Percentiles rank a stretch among this genome's conserved stretches.
Evolutionary conservation across 2,888 invertebrate species (phyloP).

Genomic region (Ectemnius lituratus): DNA sequence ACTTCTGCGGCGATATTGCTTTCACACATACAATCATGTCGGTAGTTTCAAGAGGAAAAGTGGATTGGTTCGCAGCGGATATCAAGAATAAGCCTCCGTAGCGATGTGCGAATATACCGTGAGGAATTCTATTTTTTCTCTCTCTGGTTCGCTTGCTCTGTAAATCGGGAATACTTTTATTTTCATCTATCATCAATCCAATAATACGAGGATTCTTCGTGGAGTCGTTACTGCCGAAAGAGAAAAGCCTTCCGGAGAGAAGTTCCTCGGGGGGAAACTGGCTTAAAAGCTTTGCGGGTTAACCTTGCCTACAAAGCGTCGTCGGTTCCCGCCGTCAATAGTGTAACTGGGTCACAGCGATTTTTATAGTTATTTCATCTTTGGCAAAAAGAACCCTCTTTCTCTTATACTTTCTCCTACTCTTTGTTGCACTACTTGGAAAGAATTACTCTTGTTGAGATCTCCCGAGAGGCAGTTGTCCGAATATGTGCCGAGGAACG

Average conservation of each 20-base stretch:
- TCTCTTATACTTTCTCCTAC: too few relatives aligned
- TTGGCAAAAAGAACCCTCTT: constrained; percentile 34
- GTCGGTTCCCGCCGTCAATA: constrained; percentile 15
- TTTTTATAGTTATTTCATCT: constrained; percentile 47
- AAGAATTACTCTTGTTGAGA: too few relatives aligned
- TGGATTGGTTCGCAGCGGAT: too few relatives aligned
- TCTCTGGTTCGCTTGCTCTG: neutral
- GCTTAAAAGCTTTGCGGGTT: constrained; percentile 44
- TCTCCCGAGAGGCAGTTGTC: too few relatives aligned
- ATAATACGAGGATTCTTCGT: constrained; percentile 9
- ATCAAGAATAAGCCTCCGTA: too few relatives aligned
- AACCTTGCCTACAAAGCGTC: constrained; percentile 33
- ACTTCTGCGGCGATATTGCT: too few relatives aligned
- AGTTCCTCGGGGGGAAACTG: constrained; percentile 30
- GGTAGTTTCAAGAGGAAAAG: too few relatives aligned
- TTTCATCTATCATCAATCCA: neutral
- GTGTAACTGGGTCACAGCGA: constrained; percentile 44
- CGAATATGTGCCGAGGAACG: too few relatives aligned
- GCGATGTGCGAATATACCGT: too few relatives aligned
- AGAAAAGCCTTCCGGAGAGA: constrained; percentile 16
- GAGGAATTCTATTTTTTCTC: too few relatives aligned
- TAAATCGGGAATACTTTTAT: neutral
- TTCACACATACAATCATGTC: too few relatives aligned
- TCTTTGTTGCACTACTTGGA: too few relatives aligned
- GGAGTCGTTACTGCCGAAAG: constrained; percentile 9